Conservation (phyloP, 2,113 vertebrate genomes). For the Callipepla californica region DNA sequence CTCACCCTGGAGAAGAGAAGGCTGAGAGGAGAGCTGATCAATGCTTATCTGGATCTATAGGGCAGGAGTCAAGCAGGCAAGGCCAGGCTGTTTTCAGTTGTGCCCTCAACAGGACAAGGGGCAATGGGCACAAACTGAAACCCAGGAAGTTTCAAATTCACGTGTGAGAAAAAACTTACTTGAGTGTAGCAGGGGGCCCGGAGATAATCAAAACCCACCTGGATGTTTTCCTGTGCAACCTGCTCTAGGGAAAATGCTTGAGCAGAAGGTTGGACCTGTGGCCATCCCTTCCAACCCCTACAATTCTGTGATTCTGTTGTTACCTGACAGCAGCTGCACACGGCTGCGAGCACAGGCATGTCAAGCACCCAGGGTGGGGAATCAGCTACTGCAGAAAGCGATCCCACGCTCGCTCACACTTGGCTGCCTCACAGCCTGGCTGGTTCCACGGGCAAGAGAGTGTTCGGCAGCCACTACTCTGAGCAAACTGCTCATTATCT, state of each 20-base stretch:
- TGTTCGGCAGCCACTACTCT: accelerated
- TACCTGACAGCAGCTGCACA: accelerated
- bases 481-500: accelerated
- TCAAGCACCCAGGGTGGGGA: background rate
- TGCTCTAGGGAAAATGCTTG: background rate
- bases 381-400: accelerated
- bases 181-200: too few species aligned
- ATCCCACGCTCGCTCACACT: background rate
- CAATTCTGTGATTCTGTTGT: too few species aligned
- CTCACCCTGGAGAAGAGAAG: too few species aligned
- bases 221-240: background rate
- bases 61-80: too few species aligned
- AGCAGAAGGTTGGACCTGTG: too few species aligned
- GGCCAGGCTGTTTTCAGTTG: too few species aligned
- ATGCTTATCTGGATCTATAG: too few species aligned
- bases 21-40: too few species aligned
- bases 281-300: background rate
- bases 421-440: background rate
- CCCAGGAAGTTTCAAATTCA: too few species aligned
- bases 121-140: too few species aligned
- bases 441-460: background rate
- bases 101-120: too few species aligned
- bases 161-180: too few species aligned
- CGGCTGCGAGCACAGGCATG: background rate
- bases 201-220: background rate